Evolutionary conservation across 1,140 invertebrate genomes (phyloP).

Genomic region (Bombyx mori): ASM3026992v2 NC_085123.1:5202501-5203000

Average conservation of each 20-base stretch:
- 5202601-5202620: no score
- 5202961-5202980: constrained; percentile 2
- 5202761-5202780: background rate
- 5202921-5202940: constrained; percentile 47
- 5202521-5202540: no score
- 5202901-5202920: constrained; percentile 43
- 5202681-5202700: no score
- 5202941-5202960: constrained; percentile 38
- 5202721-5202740: background rate
- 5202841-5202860: constrained; percentile 62
- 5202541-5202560: no score
- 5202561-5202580: no score
- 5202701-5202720: no score
- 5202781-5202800: background rate
- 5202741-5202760: background rate
- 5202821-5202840: constrained; percentile 16
- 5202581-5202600: no score
- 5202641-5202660: no score
- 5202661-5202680: no score
- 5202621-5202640: no score
- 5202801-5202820: constrained; percentile 27
- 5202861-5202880: constrained; percentile 10
- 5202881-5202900: constrained; percentile 55
- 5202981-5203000: no score
- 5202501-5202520: no score